phyloP scores from a whole-genome alignment of 2,888 invertebrate genomes.

The Caenorhabditis parvicauda region DNA sequence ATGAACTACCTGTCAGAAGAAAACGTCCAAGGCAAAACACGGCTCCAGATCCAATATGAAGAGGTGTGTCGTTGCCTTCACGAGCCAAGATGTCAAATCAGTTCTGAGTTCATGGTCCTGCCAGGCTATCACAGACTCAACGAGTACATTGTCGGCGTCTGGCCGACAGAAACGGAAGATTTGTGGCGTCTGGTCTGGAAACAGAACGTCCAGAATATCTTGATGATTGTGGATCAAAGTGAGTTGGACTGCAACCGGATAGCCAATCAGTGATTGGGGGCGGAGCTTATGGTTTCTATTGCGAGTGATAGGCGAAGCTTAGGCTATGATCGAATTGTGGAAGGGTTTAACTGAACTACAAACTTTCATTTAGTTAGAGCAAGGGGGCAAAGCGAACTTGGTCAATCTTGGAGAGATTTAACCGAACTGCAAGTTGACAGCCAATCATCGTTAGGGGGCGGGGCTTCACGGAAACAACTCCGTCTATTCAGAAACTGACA shows the following conservation, averaged over 20 bases:
- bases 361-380: too few species aligned
- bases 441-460: too few species aligned
- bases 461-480: too few species aligned
- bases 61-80: conserved; percentile 51
- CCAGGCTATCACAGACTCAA: conserved; percentile 59
- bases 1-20: conserved; percentile 43
- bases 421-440: too few species aligned
- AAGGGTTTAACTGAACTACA: too few species aligned
- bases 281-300: too few species aligned
- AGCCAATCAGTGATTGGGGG: neutral
- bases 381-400: too few species aligned
- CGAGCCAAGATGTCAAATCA: conserved; percentile 30
- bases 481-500: too few species aligned
- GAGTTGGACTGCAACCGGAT: conserved; percentile 3
- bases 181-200: conserved; percentile 56
- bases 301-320: too few species aligned
- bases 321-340: too few species aligned
- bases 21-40: conserved; percentile 43
- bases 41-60: conserved; percentile 55
- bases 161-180: conserved; percentile 44
- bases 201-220: conserved; percentile 44
- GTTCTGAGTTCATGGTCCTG: conserved; percentile 29
- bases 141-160: conserved; percentile 54
- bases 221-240: conserved; percentile 29
- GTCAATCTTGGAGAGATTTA: too few species aligned